Evolutionary conservation across 2,888 invertebrate genomes (phyloP), one percentile per base, ranked within the genome.

Genomic region (Tenthredo notha): DNA sequence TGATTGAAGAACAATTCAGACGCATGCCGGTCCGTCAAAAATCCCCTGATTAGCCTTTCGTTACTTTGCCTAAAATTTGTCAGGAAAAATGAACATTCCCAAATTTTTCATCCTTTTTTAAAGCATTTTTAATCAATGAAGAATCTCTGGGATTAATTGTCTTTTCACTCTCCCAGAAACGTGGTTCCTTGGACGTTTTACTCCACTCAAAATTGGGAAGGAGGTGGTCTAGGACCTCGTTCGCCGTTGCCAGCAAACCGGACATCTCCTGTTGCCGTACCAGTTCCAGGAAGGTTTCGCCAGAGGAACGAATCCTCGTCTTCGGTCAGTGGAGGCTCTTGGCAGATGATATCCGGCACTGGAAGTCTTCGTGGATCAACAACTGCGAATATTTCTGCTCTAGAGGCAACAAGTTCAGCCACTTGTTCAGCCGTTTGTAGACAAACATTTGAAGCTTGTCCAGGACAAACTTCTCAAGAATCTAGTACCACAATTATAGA

Each of bases 291-390:
- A 40, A 92, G 94, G 74, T 87, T 94, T 50, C 94, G 96, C 50
- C 95, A 95, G 89, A 94, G 95, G 40, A 95, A 95, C 87, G 96
- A 96, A 88, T 95, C 95, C 0, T 93, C 93, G 80, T 95, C 95
- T 18, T 95, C 95, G 54, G 93, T 94, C 78, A 94, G 94, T 87
- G 94, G 94, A 74, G 95, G 95, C 84, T 96, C 96, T 89, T 96
- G 96, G 96, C 96, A 96, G 91, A 94, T 96, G 91, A 95, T 96
- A 86, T 95, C 95, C 12, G 95, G 95, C 10, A 95, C 96, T 12
- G 96, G 96, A 25, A 96, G 96, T 91, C 91, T 95, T 72, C 93
- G 95, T 33, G 95, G 95, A 72, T 94, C 95, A 9, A 94, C 94
- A 12, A 94, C 94, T 12, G 92, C 92, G 74, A 93, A 92, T 86